These are phyloP conservation scores for Liposcelis brunnea DNA, from an alignment of 2,888 invertebrate species.

Conservation along the genomic window DNA sequence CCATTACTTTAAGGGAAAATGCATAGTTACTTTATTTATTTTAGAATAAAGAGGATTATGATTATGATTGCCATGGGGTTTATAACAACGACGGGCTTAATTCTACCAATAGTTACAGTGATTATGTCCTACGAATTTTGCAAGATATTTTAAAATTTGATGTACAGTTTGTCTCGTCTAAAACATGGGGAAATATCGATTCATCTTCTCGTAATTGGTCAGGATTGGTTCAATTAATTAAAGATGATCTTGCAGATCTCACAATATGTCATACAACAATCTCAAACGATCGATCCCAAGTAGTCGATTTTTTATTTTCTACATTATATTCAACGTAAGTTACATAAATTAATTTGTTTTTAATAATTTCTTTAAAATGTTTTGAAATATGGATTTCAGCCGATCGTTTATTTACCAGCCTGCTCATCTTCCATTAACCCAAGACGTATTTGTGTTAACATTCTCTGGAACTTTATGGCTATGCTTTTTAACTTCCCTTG, in stretches of 20 bases:
- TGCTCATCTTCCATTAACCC: slow-evolving; percentile 19
- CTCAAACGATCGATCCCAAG: slow-evolving; percentile 9
- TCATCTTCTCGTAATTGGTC: slow-evolving; percentile 11
- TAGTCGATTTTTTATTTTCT: slow-evolving; percentile 13
- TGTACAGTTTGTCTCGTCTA: slow-evolving; percentile 10
- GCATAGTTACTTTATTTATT: background rate
- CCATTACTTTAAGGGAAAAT: too few species aligned
- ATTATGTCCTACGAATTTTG: slow-evolving; percentile 11
- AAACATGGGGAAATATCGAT: slow-evolving; percentile 12
- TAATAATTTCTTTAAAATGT: slow-evolving; percentile 3
- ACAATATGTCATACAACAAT: slow-evolving; percentile 15
- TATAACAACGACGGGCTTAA: slow-evolving; percentile 6
- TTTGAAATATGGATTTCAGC: slow-evolving; percentile 17
- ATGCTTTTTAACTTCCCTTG: slow-evolving; percentile 20
- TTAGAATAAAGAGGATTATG: slow-evolving; percentile 13
- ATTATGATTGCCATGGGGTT: slow-evolving; percentile 12
- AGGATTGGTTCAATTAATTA: slow-evolving; percentile 13
- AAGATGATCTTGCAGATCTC: slow-evolving; percentile 12
- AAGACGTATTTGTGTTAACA: slow-evolving; percentile 24
- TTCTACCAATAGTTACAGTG: slow-evolving; percentile 11
- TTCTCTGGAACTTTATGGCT: slow-evolving; percentile 23
- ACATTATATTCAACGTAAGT: slow-evolving; percentile 13
- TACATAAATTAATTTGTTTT: too few species aligned
- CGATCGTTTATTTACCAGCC: slow-evolving; percentile 21
- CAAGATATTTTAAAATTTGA: slow-evolving; percentile 12